Evolutionary conservation across 2,797 vertebrate species (phyloP).

Genomic region (Falco novaeseelandiae): DNA sequence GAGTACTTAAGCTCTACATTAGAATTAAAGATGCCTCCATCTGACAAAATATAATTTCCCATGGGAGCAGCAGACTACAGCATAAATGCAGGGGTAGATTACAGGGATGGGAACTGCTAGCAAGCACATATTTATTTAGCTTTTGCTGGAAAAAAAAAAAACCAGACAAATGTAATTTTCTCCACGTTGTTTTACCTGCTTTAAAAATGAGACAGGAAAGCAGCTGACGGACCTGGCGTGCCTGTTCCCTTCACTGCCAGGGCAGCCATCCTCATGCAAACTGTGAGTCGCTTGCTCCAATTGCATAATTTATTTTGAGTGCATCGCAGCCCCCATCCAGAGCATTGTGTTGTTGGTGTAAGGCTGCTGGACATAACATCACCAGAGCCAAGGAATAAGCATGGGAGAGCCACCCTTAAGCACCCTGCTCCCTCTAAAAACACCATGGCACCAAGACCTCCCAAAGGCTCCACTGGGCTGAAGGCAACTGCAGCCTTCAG

Average conservation of each 20-base stretch:
- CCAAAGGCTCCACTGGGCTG: not conserved
- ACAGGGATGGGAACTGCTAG: not conserved
- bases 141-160: not conserved
- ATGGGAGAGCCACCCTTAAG: rapidly evolving
- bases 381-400: not conserved
- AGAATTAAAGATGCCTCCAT: not conserved
- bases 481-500: not conserved
- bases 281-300: rapidly evolving
- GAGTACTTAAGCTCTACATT: not conserved
- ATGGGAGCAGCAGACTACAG: not conserved
- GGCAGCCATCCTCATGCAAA: not conserved
- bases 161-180: not conserved
- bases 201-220: not conserved
- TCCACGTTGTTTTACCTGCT: not conserved
- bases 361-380: not conserved
- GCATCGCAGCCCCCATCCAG: not conserved
- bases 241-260: not conserved
- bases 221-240: rapidly evolving
- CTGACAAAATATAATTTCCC: not conserved
- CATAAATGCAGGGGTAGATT: not conserved
- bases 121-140: not conserved
- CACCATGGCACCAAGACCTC: rapidly evolving
- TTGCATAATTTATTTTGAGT: not conserved
- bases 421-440: not conserved
- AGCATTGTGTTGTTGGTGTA: not conserved